phyloP scores from a whole-genome alignment of 2,888 invertebrate species.

The Harpalus rufipes region DNA sequence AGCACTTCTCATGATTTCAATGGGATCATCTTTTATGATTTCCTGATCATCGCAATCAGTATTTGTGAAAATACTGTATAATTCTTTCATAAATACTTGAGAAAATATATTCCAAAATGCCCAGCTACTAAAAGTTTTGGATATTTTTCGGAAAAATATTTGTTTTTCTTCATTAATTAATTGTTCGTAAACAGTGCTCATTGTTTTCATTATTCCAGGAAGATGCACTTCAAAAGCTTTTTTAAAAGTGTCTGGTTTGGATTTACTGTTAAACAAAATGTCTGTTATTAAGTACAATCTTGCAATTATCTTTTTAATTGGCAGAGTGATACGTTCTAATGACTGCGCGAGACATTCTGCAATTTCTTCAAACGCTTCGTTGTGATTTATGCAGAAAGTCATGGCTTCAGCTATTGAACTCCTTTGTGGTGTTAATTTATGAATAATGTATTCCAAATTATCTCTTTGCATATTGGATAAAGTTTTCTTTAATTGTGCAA shows the following conservation, averaged over 20 bases:
- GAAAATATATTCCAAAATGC: conserved; percentile 50
- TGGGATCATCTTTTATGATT: not conserved
- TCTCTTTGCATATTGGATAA: conserved; percentile 90
- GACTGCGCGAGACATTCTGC: conserved; percentile 93
- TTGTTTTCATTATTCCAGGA: conserved; percentile 85
- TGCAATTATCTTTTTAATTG: conserved; percentile 91
- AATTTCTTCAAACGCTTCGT: conserved; percentile 95
- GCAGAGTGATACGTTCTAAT: conserved; percentile 83
- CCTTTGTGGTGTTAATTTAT: conserved; percentile 88
- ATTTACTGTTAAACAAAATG: conserved; percentile 95
- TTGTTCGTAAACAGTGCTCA: conserved; percentile 83
- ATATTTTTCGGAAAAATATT: conserved; percentile 39
- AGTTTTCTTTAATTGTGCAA: conserved; percentile 82
- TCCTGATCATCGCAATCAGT: conserved; percentile 18
- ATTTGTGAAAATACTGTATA: conserved; percentile 53
- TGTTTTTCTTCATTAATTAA: conserved; percentile 78
- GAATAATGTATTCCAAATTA: conserved; percentile 91
- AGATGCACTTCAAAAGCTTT: conserved; percentile 89
- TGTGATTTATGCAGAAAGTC: conserved; percentile 98
- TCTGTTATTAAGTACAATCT: conserved; percentile 96
- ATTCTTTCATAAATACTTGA: conserved; percentile 19
- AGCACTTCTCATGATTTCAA: conserved; percentile 16
- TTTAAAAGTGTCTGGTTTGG: conserved; percentile 87
- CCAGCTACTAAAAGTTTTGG: conserved; percentile 38
- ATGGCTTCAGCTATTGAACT: conserved; percentile 92